A percentile compares a stretch with the other conserved stretches of the same genome.
Evolutionary conservation across 2,888 invertebrate genomes (phyloP).

Genomic region (Ormyrus thymus): DNA sequence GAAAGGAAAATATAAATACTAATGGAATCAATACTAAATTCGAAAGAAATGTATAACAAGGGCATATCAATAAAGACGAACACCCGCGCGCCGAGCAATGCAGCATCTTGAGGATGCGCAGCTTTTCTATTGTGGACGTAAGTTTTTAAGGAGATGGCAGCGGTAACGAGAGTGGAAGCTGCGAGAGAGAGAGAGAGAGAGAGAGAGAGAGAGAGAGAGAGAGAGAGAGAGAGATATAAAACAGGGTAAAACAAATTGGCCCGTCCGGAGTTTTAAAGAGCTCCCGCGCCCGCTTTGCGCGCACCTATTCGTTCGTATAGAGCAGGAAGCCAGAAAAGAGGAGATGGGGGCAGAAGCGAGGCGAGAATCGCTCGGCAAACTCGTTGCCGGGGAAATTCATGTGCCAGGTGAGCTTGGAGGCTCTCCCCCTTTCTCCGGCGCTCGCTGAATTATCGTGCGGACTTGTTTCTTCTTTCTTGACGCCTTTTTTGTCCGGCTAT

Average conservation of each 20-base stretch:
- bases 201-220: too few species aligned
- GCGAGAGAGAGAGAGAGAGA: background rate
- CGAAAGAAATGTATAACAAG: too few species aligned
- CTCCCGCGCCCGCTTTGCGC: background rate
- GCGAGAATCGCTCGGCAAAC: conserved; percentile 50
- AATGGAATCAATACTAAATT: too few species aligned
- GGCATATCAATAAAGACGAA: too few species aligned
- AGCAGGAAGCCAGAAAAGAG: background rate
- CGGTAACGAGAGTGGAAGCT: background rate
- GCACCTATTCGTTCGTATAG: background rate
- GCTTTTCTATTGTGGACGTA: background rate
- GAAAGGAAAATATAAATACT: too few species aligned
- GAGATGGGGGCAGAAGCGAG: conserved; percentile 49
- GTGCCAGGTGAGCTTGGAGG: conserved; percentile 45
- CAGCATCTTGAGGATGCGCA: background rate
- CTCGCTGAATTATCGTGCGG: conserved; percentile 62
- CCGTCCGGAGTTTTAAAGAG: conserved; percentile 45
- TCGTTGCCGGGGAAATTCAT: conserved; percentile 51
- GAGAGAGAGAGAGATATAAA: too few species aligned
- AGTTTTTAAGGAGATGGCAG: conserved; percentile 36
- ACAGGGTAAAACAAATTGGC: conserved; percentile 43
- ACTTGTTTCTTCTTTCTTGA: conserved; percentile 62
- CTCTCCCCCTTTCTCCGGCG: background rate
- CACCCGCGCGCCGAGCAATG: background rate
- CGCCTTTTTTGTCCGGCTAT: conserved; percentile 42